A percentile compares a stretch with the other conserved stretches of the same genome.
Conservation (phyloP, 2,797 vertebrate genomes). For the Dendrocincla fuliginosa region DNA sequence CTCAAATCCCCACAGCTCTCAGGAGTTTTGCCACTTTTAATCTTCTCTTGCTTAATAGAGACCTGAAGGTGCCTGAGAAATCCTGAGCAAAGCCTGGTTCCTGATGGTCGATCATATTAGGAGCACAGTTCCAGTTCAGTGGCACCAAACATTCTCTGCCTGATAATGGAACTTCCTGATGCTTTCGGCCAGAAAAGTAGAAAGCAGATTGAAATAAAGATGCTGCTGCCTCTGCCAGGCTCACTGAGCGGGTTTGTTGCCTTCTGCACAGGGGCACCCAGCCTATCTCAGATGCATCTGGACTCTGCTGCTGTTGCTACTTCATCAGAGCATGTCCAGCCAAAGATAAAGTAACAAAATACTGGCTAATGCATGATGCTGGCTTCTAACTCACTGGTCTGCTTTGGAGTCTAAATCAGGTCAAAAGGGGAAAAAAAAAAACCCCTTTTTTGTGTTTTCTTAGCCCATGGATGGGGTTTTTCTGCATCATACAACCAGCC, state of each 20-base stretch:
- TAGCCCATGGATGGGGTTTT: neutral
- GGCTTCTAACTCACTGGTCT: neutral
- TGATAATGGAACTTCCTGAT: slow-evolving; percentile 33
- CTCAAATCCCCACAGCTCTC: neutral
- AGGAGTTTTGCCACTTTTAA: neutral
- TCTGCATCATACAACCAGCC: neutral
- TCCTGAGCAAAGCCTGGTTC: neutral
- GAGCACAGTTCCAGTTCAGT: slow-evolving; percentile 29
- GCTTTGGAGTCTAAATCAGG: neutral
- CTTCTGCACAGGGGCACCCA: neutral
- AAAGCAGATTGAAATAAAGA: slow-evolving; percentile 61
- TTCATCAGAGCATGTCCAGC: neutral
- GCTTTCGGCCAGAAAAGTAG: slow-evolving; percentile 38
- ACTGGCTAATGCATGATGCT: neutral
- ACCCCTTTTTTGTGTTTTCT: neutral
- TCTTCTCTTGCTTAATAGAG: neutral
- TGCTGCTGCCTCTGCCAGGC: neutral
- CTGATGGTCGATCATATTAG: slow-evolving; percentile 42
- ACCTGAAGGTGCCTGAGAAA: neutral
- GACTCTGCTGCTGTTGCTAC: neutral
- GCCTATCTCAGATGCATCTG: neutral
- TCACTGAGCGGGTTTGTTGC: neutral
- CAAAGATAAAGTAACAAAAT: neutral
- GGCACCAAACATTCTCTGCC: neutral
- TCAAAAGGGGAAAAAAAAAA: neutral